Base-by-base conservation (phyloP, 2,888 invertebrate genomes). In the Clepsis dumicolana region DNA sequence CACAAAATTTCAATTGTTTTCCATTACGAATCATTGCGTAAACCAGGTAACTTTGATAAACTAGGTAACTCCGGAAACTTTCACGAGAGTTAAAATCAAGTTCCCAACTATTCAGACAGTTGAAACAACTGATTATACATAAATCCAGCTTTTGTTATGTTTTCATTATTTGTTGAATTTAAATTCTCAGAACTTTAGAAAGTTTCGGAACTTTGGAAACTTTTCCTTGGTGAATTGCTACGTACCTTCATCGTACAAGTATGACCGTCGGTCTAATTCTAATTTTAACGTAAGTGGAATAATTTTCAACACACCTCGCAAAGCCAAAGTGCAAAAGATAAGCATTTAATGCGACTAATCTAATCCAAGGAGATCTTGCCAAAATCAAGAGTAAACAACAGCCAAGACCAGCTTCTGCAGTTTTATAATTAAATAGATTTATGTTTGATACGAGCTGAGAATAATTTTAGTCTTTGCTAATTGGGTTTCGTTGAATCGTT, bases 341-440 rank as follows among this genome's bases (percentile, higher is more conserved):
- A 41, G 35, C 29, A 8, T 24, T 8, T 25, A 57, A 16, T 41
- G 24, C 41, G 21, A 12, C 12, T 12, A 21, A 25, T 38, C 21
- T 57, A 41, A 48, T 10, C 44, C 16, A 12, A 38, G 25, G 12
- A 38, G 29, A 32, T n/a, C 60, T 16, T 66, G 65, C 65, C 53
- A 61, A 65, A 53, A 48, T 35, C 32, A 48, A 25, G 3, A 61
- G 27, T 56, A 52, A 65, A 65, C 60, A 65, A 41, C 32, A 35
- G 54, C 54, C 61, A 56, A 16, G 44, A 21, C 12, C 25, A 35
- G 18, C 56, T 35, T 14, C 27, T 35, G 12, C 25, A 16, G 14
- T 48, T 12, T 21, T 10, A 35, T 35, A 35, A 64, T n/a, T 53
- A 48, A 29, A 18, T 25, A 41, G 5, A 61, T 61, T 44, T 32